A percentile compares a stretch with the other conserved stretches of the same genome.
These are phyloP conservation scores for Semaprochilodus insignis DNA, from an alignment of 2,797 vertebrate genomes.

Conservation along the genomic window DNA sequence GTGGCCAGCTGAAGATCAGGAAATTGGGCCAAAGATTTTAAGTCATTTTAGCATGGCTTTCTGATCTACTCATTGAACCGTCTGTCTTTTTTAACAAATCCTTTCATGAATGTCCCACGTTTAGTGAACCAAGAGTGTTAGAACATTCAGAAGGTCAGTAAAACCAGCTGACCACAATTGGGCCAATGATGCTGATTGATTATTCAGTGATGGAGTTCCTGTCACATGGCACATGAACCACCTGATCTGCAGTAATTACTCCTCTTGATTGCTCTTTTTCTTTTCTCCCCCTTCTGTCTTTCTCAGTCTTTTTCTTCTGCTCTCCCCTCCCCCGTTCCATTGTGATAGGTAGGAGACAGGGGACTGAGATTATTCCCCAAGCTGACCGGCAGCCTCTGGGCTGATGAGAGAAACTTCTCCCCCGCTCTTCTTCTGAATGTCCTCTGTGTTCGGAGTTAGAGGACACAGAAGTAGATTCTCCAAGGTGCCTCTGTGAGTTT, in stretches of 20 bases:
- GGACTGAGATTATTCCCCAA: slow-evolving; percentile 15
- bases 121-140: background rate
- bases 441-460: slow-evolving; percentile 57
- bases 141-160: background rate
- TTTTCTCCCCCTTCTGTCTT: background rate
- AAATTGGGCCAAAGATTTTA: too few species aligned
- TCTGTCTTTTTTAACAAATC: background rate
- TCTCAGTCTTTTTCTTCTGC: background rate
- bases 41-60: too few species aligned
- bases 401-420: slow-evolving; percentile 20
- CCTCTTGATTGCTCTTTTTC: slow-evolving; percentile 18
- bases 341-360: slow-evolving; percentile 4
- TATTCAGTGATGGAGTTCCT: slow-evolving; percentile 20
- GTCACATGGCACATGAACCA: slow-evolving; percentile 21
- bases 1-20: too few species aligned
- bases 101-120: background rate
- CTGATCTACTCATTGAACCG: too few species aligned
- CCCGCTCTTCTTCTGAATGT: slow-evolving; percentile 34
- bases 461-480: slow-evolving; percentile 54
- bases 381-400: slow-evolving; percentile 15
- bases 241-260: slow-evolving; percentile 45
- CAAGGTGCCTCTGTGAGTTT: slow-evolving; percentile 57
- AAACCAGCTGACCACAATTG: background rate
- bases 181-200: slow-evolving; percentile 6
- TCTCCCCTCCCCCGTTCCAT: background rate